Base-by-base conservation (phyloP, 2,113 vertebrate species). In the Casuarius casuarius region DNA sequence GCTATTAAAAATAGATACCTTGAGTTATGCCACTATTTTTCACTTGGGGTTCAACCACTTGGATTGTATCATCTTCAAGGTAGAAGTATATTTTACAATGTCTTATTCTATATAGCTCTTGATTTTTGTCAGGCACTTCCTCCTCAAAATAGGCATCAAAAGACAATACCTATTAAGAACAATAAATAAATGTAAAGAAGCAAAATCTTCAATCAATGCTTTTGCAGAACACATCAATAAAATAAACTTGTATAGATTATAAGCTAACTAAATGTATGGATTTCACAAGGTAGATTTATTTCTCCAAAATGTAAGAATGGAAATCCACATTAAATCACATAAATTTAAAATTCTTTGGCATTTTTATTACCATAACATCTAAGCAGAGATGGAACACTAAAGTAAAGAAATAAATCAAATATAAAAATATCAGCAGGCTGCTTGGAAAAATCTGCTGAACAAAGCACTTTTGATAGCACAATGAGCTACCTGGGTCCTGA, bases 91-190 rank as follows among this genome's bases (percentile, higher is more conserved):
- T 99, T 91, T 99, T 99, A 96, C 98, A 99, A 35, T 97, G 97
- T 96, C 99, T 98, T 94, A 99, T 98, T 96, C 99, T 98, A 85
- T 98, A 98, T 0, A 84, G 96, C 97, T 99, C 99, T 94, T 98
- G 97, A 84, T 80, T 96, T 82, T 97, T 98, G 51, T 98, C 97
- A 91, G 95, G 92, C 48, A 99, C 97, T 85, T 97, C 93, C 92
- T 99, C 99, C 92, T 98, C 97, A 96, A 98, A 98, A 97, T 98
- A 99, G 7, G 99, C 99, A 92, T 99, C 97, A 97, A 99, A 99
- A 91, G 96, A 97, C 92, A 99, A 97, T 46, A 97, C 98, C 99
- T 99, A 91, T 88, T 89, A 86, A 86, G 97, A 95, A 92, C 68
- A 90, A 97, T 59, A 97, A 97, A 97, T 87, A 97, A 86, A 84